Evolutionary conservation across 2,888 invertebrate species (phyloP).

Genomic region (Myopa tessellatipennis): DNA sequence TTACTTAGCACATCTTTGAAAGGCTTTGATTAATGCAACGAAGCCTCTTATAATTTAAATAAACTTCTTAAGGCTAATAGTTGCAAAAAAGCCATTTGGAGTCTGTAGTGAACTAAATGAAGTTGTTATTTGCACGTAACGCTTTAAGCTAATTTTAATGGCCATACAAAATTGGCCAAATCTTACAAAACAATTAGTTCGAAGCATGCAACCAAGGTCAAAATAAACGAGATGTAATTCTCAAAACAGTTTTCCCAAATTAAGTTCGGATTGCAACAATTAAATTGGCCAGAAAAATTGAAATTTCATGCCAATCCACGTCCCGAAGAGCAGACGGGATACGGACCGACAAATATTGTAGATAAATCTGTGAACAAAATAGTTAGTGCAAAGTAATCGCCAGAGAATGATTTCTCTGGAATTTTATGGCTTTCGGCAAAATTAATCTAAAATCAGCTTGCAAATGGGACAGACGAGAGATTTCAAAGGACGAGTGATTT

Average conservation of each 20-base stretch:
- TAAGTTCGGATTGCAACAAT: slow-evolving; percentile 34
- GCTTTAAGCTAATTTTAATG: background rate
- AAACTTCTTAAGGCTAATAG: no score
- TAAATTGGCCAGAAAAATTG: slow-evolving; percentile 55
- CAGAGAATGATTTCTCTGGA: slow-evolving; percentile 42
- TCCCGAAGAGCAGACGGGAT: slow-evolving; percentile 1
- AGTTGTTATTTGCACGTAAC: no score
- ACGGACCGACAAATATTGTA: background rate
- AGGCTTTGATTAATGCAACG: no score
- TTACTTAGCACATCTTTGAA: no score
- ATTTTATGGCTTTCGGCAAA: slow-evolving; percentile 41
- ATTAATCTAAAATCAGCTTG: slow-evolving; percentile 31
- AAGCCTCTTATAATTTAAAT: no score
- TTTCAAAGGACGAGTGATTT: slow-evolving; percentile 30
- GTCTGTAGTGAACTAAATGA: no score
- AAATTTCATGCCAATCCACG: slow-evolving; percentile 55
- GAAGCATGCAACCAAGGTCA: slow-evolving; percentile 18
- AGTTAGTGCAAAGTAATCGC: slow-evolving; percentile 17
- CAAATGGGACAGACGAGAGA: slow-evolving; percentile 46
- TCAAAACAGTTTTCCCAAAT: background rate
- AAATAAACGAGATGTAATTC: background rate
- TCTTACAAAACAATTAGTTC: background rate
- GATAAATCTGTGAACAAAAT: slow-evolving; percentile 25
- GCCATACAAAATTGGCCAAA: background rate
- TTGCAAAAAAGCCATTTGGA: no score